Percentiles rank a stretch among this genome's conserved stretches.
Conservation (phyloP, 2,888 invertebrate genomes). For the Orthosia gothica region DNA sequence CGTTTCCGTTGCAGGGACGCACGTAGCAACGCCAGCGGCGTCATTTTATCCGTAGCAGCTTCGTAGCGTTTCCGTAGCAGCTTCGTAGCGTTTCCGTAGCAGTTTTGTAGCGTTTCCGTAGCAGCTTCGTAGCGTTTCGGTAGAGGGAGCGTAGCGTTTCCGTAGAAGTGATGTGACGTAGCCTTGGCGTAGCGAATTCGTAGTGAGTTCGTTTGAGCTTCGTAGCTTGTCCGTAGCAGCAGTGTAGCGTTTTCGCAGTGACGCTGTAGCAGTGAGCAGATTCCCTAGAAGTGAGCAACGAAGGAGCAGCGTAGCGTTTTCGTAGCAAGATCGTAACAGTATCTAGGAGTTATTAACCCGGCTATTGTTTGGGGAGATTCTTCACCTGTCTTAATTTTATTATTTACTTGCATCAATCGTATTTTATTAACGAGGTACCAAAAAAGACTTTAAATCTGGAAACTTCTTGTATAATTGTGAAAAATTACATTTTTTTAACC, state of each 20-base stretch:
- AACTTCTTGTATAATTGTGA: neutral
- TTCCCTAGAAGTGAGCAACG: neutral
- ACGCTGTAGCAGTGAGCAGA: neutral
- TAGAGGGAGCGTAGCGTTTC: neutral
- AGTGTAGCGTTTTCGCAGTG: neutral
- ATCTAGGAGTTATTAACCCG: neutral
- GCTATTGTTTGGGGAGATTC: neutral
- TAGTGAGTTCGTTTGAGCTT: no score
- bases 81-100: neutral
- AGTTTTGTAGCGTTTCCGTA: slow-evolving; percentile 1
- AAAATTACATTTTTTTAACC: no score
- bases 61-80: neutral
- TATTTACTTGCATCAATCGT: no score
- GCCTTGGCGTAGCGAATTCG: neutral
- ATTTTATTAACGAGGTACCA: neutral
- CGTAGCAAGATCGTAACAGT: neutral
- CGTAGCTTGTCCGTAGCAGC: neutral
- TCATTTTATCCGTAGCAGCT: neutral
- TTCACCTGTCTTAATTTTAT: neutral
- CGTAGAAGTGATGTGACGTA: no score
- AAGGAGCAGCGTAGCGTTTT: slow-evolving; percentile 2
- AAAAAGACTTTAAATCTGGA: no score
- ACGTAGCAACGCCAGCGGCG: neutral
- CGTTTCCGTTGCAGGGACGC: neutral
- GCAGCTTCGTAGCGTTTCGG: neutral